These are phyloP conservation scores for Corythaeola cristata DNA, from an alignment of 2,113 vertebrate genomes.

Conservation along the genomic window DNA sequence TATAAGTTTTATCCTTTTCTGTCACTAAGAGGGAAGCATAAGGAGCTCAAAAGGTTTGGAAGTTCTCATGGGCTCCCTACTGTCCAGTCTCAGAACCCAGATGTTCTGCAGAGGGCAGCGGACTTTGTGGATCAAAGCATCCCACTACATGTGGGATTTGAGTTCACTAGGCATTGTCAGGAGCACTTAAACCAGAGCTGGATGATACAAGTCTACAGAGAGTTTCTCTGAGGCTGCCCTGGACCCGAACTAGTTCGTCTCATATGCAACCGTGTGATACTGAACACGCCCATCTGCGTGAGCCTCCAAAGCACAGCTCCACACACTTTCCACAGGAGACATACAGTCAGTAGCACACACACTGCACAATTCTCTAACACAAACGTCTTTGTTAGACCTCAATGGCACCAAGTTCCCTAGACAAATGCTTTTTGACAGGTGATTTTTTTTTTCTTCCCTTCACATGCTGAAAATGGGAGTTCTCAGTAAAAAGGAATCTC, in stretches of 20 bases:
- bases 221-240: not conserved
- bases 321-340: not conserved
- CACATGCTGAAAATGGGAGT: slow-evolving; percentile 9
- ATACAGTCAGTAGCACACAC: not conserved
- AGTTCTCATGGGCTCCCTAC: slow-evolving; percentile 28
- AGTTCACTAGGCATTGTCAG: not conserved
- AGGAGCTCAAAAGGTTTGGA: slow-evolving; percentile 27
- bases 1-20: not conserved
- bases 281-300: not conserved
- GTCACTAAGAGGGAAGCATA: not conserved
- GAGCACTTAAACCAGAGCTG: not conserved
- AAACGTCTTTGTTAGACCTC: slow-evolving; percentile 43
- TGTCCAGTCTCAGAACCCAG: not conserved
- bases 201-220: not conserved
- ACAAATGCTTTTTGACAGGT: slow-evolving; percentile 54
- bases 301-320: not conserved
- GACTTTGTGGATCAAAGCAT: not conserved
- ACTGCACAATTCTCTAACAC: slow-evolving; percentile 17
- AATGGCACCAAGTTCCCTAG: slow-evolving; percentile 40
- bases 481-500: slow-evolving; percentile 22
- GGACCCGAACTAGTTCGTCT: not conserved
- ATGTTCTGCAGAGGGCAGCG: not conserved
- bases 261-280: not conserved
- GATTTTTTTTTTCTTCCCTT: not conserved
- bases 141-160: not conserved